Base-by-base conservation (phyloP, 2,113 vertebrate genomes). In the Brienomyrus brachyistius region DNA sequence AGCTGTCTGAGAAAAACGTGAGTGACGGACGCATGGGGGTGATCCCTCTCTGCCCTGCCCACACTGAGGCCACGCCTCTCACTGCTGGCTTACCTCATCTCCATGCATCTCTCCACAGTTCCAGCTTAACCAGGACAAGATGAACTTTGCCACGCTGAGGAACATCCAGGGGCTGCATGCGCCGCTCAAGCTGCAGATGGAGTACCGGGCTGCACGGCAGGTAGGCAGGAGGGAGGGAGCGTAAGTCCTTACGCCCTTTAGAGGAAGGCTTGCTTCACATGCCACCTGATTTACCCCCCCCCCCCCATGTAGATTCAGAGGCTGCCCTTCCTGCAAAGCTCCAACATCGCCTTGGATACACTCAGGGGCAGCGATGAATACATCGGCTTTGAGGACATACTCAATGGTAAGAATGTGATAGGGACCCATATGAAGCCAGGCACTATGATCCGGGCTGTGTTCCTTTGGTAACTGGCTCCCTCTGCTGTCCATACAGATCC, bases 131-230 rank as follows among this genome's bases (percentile, higher is more conserved):
- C 96, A 98, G 94, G 98, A 99, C 93, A 98, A 98, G 94, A 97
- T 98, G 94, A 98, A 97, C 92, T 96, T 98, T 91, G 95, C 96
- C 1, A 97, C 95, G 0, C 94, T 98, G 93, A 96, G 97, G 92
- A 99, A 98, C 92, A 98, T 98, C 93, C 98, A 98, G 95, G 98
- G 98, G 91, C 94, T 98, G 1, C 97, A 98, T 11, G 97, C 97
- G 11, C 96, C 98, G 0, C 95, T 98, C 35, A 98, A 98, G 92
- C 93, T 99, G 83, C 97, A 99, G 93, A 98, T 99, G 98, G 98
- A 99, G 93, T 98, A 97, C 94, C 97, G 95, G 91, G 97, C 98
- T 52, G 97, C 96, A 23, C 96, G 96, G 94, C 98, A 98, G 97
- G 98, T 98, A 66, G 1, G 62, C 9, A 66, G 62, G 9, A 4